Conservation (phyloP, 2,113 vertebrate species). For the Entelurus aequoreus region DNA sequence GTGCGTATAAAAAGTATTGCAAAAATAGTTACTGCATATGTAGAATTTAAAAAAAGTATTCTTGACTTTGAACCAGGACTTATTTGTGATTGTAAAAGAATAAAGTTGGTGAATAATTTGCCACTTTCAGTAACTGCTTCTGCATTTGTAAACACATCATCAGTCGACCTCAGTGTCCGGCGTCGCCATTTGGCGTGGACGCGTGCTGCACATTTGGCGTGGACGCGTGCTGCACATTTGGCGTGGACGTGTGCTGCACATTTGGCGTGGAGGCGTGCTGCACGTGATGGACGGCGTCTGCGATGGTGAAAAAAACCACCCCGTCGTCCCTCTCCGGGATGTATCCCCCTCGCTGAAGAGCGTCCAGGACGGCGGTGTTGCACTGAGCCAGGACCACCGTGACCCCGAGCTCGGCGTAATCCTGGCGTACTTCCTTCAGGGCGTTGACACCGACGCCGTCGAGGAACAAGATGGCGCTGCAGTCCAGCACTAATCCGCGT, state of each 20-base stretch:
- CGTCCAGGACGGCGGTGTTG: conserved; percentile 77
- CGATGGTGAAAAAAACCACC: conserved; percentile 80
- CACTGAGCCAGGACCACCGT: conserved; percentile 84
- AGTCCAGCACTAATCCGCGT: conserved; percentile 85
- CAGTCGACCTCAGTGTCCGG: conserved; percentile 9
- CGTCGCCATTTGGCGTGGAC: conserved; percentile 53
- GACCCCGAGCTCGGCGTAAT: conserved; percentile 79
- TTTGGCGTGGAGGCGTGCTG: too few species aligned
- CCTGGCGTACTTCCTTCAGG: conserved; percentile 82
- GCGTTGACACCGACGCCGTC: conserved; percentile 84
- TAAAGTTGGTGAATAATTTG: not conserved
- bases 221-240: too few species aligned
- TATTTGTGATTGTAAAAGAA: not conserved
- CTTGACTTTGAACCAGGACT: too few species aligned
- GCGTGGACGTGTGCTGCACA: too few species aligned
- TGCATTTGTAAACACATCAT: not conserved
- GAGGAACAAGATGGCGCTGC: conserved; percentile 82
- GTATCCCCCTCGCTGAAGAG: conserved; percentile 77
- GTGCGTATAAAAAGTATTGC: too few species aligned
- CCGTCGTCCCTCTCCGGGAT: conserved; percentile 44
- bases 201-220: too few species aligned
- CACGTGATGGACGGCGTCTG: conserved; percentile 78
- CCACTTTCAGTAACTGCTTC: not conserved
- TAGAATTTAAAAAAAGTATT: too few species aligned
- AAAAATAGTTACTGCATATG: too few species aligned